These are phyloP conservation scores for Metacarcinus magister DNA, from an alignment of 2,888 invertebrate species.

Conservation along the genomic window DNA sequence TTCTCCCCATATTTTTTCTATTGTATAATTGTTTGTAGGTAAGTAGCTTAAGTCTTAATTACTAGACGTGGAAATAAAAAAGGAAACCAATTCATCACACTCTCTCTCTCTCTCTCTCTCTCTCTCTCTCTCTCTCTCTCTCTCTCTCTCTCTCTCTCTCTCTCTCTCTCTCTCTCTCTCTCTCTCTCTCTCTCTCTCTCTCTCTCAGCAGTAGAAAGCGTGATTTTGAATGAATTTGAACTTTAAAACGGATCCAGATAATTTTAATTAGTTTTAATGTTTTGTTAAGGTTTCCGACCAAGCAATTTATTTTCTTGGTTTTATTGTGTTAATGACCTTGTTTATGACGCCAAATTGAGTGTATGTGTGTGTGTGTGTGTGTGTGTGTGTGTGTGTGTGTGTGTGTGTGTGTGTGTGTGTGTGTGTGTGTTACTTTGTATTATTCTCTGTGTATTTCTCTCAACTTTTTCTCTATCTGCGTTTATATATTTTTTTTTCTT, in stretches of 20 bases:
- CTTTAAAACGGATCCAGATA: not conserved
- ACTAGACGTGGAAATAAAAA: not conserved
- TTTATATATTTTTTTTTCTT: not conserved
- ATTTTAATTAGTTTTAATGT: conserved; percentile 36
- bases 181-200: not conserved
- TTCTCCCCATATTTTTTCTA: not conserved
- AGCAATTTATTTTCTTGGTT: not conserved
- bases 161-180: not conserved
- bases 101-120: conserved; percentile 20
- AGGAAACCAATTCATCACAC: not conserved
- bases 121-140: conserved; percentile 26
- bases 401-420: conserved; percentile 6
- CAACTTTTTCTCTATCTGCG: not conserved
- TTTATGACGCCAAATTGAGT: not conserved
- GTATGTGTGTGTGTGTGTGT: too few species aligned
- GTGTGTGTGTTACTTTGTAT: not conserved
- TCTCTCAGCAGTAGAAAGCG: not conserved
- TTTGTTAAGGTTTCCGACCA: not conserved
- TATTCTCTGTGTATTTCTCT: not conserved
- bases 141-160: conserved; percentile 15
- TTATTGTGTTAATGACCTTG: conserved; percentile 14
- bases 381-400: not conserved
- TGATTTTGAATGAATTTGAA: not conserved
- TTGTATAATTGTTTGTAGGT: not conserved
- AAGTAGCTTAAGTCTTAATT: not conserved